Base-by-base conservation (phyloP, 2,888 invertebrate species). In the Chouioia cunea region DNA sequence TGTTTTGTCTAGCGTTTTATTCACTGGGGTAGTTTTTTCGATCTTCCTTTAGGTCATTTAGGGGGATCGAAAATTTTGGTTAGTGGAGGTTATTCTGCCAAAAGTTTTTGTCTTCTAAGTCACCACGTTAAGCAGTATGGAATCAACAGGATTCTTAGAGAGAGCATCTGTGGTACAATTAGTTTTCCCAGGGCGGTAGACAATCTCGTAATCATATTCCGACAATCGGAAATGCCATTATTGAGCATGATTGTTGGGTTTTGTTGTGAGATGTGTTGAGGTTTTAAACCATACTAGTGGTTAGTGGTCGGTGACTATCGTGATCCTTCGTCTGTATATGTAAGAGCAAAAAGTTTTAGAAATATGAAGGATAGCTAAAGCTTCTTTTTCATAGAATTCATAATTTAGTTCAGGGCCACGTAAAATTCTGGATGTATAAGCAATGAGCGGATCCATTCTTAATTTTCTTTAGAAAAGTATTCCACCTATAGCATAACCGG, bases 91-190 rank as follows among this genome's bases (percentile, higher is more conserved):
- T 27, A 6, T 27, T 27, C 27, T 4, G 27, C 27, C 6, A 27
- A 27, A 4, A 4, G 2, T 6, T 27, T 27, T 27, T 27, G 27
- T 27, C 27, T 27, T 27, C 27, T 27, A 27, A n/a, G 27, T 27
- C 27, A 27, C 27, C 2, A 27, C 27, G 6, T 2, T 27, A 4
- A 27, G 2, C 6, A 6, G 27, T 4, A 27, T 27, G 27, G 27
- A 6, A 0, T 44, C 20, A 1, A 3, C 20, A 0, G 73, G 74
- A 16, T 75, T 74, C 27, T 74, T 46, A 0, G 75, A 76, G 0
- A 75, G 18, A 0, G 73, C 71, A 16, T 76, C 74, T 0, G 73
- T 73, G 12, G 73, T 73, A 2, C 16, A 20, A 18, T 75, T 75
- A 0, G 57, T 20, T 20, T 46, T 63, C 0, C 74, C 75, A 0